Base-by-base conservation (phyloP, 1,140 invertebrate genomes). In the Euura lappo region DNA sequence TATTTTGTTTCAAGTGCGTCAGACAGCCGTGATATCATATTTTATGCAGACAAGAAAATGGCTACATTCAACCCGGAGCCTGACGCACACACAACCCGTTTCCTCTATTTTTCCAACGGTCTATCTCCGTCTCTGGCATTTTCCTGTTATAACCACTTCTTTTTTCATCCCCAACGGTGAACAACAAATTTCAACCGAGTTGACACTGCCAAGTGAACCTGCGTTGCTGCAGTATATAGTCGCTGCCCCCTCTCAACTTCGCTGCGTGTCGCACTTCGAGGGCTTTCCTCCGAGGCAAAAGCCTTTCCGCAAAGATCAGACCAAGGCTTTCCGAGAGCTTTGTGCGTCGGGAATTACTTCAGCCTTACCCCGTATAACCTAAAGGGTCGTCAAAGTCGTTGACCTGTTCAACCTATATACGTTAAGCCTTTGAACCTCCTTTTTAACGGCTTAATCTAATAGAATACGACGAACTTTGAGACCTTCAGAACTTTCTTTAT, bases 291-390 rank as follows among this genome's bases (percentile, higher is more conserved):
- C 51, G 51, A 60, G 13, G 51, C 51, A 60, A 60, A 60, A 28
- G 51, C 51, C 51, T 60, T n/a, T 60, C 4, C 51, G 51, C 51
- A 60, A 60, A 60, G 51, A n/a, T 60, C 51, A n/a, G 51, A 60
- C 51, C 51, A 60, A 60, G 51, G 51, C 51, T 60, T 60, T 60
- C 51, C 13, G 51, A 60, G 13, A 60, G 51, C 51, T 60, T 60
- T 60, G 10, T 60, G 51, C 51, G 51, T 60, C 51, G 51, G 13
- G 51, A 60, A 60, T 60, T n/a, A 60, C 51, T 60, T 8, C 51
- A 60, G 51, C 51, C 51, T 6, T 60, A 11, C 10, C 13, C 10
- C 6, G 5, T 6, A 60, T 60, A 60, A 8, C 8, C 51, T 60
- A 60, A 28, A 28, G 51, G 51, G 51, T 60, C 51, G 51, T n/a